These are phyloP conservation scores for Hypena proboscidalis DNA, from an alignment of 2,888 invertebrate genomes.

Conservation along the genomic window DNA sequence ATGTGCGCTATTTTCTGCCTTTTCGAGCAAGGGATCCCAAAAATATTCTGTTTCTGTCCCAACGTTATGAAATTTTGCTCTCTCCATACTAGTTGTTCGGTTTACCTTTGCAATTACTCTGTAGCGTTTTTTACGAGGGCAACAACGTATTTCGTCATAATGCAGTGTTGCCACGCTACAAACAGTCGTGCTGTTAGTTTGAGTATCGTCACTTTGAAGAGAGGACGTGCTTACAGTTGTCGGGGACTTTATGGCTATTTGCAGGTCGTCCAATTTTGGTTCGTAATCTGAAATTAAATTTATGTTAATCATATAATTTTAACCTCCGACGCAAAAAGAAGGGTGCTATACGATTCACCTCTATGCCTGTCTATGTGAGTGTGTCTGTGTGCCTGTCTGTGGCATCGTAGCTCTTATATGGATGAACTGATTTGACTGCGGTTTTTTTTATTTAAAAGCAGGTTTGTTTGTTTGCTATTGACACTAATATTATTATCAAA, in stretches of 20 bases:
- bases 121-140: conserved; percentile 18
- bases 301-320: too few relatives aligned
- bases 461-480: too few relatives aligned
- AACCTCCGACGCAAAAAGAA: too few relatives aligned
- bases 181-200: conserved; percentile 49
- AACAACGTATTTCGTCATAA: conserved; percentile 25
- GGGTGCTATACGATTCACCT: too few relatives aligned
- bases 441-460: too few relatives aligned
- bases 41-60: conserved; percentile 64
- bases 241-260: conserved; percentile 8
- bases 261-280: background rate
- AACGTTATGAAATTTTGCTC: conserved; percentile 44
- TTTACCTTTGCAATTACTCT: conserved; percentile 50
- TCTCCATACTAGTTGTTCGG: conserved; percentile 52
- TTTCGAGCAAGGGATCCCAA: conserved; percentile 69
- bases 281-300: too few relatives aligned
- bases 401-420: too few relatives aligned
- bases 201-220: conserved; percentile 25
- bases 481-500: too few relatives aligned
- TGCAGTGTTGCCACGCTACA: conserved; percentile 49
- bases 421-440: too few relatives aligned
- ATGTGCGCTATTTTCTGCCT: too few relatives aligned
- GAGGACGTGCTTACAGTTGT: conserved; percentile 22
- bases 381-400: too few relatives aligned
- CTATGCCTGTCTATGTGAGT: too few relatives aligned